These are phyloP conservation scores for Rynchops niger DNA, from an alignment of 2,113 vertebrate species.

Conservation along the genomic window DNA sequence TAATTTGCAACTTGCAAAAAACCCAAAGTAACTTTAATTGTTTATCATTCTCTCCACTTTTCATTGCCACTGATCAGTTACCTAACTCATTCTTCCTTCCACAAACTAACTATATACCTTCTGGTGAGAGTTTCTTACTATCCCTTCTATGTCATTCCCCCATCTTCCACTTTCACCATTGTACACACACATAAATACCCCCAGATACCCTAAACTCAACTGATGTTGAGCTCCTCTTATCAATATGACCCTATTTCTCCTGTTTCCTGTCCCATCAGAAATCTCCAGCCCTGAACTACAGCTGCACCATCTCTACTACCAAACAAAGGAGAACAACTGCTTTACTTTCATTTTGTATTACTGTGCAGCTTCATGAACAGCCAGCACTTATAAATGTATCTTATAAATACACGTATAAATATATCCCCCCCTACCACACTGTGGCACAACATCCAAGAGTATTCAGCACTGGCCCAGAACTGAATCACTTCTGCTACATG, in stretches of 20 bases:
- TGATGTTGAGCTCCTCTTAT: background rate
- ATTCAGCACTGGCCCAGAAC: background rate
- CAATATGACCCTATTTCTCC: background rate
- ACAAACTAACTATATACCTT: background rate
- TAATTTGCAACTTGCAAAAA: background rate
- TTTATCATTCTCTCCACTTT: background rate
- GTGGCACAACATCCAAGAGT: background rate
- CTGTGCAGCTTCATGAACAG: background rate
- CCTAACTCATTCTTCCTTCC: background rate
- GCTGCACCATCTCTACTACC: background rate
- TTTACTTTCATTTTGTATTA: background rate
- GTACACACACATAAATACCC: background rate
- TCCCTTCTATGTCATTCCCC: background rate
- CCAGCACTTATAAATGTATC: background rate
- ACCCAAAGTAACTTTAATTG: background rate
- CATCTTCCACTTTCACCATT: background rate
- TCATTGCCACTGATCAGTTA: background rate
- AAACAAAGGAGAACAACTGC: background rate
- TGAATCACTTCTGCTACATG: background rate
- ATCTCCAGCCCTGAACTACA: background rate
- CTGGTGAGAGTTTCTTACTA: background rate
- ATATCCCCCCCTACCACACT: accelerated
- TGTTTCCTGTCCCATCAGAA: background rate
- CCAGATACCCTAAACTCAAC: background rate
- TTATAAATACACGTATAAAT: background rate